Conservation (phyloP, 2,888 invertebrate genomes). For the Ecliptopera silaceata region DNA sequence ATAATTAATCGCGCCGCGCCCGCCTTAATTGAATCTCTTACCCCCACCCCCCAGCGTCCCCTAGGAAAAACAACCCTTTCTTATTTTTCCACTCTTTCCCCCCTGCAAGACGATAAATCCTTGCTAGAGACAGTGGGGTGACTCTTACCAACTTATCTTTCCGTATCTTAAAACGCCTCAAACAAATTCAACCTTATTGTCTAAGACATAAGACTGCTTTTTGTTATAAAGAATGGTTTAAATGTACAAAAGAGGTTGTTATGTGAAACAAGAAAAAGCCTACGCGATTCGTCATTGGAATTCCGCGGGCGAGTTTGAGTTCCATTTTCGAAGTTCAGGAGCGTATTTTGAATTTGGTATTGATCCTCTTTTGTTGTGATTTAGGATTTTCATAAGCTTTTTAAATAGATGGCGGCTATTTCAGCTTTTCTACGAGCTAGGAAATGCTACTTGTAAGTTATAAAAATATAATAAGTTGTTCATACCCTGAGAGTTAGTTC, state of each 20-base stretch:
- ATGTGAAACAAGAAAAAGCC: slow-evolving; percentile 77
- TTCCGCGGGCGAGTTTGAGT: slow-evolving; percentile 76
- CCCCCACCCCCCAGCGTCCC: slow-evolving; percentile 62
- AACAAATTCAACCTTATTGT: slow-evolving; percentile 12
- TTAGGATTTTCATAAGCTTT: slow-evolving; percentile 15
- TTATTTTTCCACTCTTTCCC: slow-evolving; percentile 78
- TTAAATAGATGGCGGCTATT: not conserved
- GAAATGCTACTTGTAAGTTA: too few relatives aligned
- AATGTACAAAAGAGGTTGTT: slow-evolving; percentile 42
- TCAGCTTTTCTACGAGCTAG: too few relatives aligned
- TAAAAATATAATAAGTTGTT: too few relatives aligned
- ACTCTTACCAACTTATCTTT: slow-evolving; percentile 59
- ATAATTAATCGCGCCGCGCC: slow-evolving; percentile 77
- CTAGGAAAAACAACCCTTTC: slow-evolving; percentile 81
- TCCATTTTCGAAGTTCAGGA: slow-evolving; percentile 67
- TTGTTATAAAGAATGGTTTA: slow-evolving; percentile 4
- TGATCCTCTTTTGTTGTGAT: slow-evolving; percentile 39
- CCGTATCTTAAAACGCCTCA: not conserved
- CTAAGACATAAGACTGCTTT: not conserved
- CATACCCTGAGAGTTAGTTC: too few relatives aligned
- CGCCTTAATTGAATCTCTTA: slow-evolving; percentile 78
- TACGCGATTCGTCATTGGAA: slow-evolving; percentile 80
- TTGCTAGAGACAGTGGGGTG: slow-evolving; percentile 78
- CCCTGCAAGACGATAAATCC: slow-evolving; percentile 81
- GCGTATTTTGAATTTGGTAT: slow-evolving; percentile 62